Percentiles rank a stretch among this genome's conserved stretches.
phyloP scores from a whole-genome alignment of 2,888 invertebrate species.

The Trichogramma evanescens region DNA sequence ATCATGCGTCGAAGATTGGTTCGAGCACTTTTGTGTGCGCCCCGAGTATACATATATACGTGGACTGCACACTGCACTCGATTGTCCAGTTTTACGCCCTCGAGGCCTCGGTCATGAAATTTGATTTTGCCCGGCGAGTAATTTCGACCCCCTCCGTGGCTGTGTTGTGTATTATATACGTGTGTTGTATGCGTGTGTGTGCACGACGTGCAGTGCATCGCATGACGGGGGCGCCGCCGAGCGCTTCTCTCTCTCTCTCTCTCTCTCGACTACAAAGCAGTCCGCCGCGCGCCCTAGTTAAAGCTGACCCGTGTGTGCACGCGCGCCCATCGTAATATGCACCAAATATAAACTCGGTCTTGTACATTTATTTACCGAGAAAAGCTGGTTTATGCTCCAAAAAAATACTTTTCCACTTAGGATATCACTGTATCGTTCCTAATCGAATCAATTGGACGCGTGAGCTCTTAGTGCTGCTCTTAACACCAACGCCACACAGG shows the following conservation, averaged over 20 bases:
- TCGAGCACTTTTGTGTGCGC: constrained; percentile 43
- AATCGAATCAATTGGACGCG: too few species aligned
- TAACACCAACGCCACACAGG: constrained; percentile 3
- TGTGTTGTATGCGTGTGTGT: too few species aligned
- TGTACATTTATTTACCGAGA: too few species aligned
- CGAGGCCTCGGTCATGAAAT: constrained; percentile 42
- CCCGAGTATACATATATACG: too few species aligned
- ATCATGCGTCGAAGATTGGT: constrained; percentile 44
- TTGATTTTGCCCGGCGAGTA: constrained; percentile 45
- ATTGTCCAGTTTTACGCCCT: constrained; percentile 46
- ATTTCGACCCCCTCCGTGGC: constrained; percentile 44
- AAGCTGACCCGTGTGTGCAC: neutral
- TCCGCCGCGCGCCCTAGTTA: neutral
- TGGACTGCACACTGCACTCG: constrained; percentile 28
- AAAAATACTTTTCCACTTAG: too few species aligned
- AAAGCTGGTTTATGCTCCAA: too few species aligned
- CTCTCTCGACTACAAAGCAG: constrained; percentile 10
- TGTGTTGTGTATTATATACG: constrained; percentile 29
- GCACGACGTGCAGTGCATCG: too few species aligned
- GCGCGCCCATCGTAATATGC: too few species aligned
- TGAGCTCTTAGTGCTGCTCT: neutral
- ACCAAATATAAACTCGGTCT: too few species aligned
- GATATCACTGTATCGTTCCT: too few species aligned
- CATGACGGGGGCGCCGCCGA: neutral
- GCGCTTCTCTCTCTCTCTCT: neutral